Evolutionary conservation across 2,888 invertebrate species (phyloP), one percentile per base, ranked within the genome.

Genomic region (Lithophane leautieri): DNA sequence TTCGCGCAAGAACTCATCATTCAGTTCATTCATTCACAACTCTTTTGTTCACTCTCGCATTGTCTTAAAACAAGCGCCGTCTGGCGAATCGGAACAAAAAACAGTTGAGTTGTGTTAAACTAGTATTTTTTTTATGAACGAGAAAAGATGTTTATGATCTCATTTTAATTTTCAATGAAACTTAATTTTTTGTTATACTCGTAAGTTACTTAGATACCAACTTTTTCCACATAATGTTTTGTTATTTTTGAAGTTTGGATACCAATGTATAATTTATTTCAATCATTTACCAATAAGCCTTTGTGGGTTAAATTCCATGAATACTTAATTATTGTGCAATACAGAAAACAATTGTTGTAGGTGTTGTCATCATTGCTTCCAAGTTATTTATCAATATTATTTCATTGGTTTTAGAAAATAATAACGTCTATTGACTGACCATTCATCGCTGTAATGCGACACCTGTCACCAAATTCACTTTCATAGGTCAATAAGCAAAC

Each of bases 1-100:
- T 69, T 70, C 22, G 60, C 76, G 42, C 76, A 66, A 79, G 60
- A 81, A 70, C 81, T 81, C 81, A 81, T 79, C 76, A 81, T 81
- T 79, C 76, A 81, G 54, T 70, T 81, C 81, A 69, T 79, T 79
- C 81, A 79, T 81, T 66, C 81, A 75, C 54, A 42, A 14, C 22
- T 81, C 79, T 70, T 76, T 79, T 79, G 79, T 79, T 75, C 58
- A 56, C 9, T 60, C 8, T 66, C 14, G 65, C 82, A 79, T 79
- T 79, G 81, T 79, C 76, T 81, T 79, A 61, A 60, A 81, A 70
- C 69, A 76, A 76, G 54, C 69, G 52, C 65, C 58, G 76, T 79
- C 79, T 81, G 34, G 60, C 58, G 67, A 63, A 82, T 71, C 54
- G 12, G 71, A 70, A 79, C 34, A 82, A 82, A 80, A 81, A 80